Evolutionary conservation across 2,797 vertebrate genomes (phyloP).

Genomic region (Sparus aurata): DNA sequence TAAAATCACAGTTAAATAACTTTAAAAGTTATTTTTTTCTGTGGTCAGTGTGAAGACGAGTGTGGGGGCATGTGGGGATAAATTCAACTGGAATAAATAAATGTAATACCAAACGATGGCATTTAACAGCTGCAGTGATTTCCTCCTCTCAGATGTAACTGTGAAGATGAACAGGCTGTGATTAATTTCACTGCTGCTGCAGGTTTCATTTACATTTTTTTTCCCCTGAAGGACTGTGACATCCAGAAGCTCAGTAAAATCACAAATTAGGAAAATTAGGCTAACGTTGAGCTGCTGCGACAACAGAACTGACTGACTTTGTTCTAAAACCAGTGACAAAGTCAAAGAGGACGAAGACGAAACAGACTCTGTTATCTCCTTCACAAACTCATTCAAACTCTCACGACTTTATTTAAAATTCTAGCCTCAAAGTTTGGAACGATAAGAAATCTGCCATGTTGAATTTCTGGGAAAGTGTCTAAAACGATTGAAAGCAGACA

Average conservation of each 20-base stretch:
- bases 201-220: neutral
- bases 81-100: neutral
- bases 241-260: neutral
- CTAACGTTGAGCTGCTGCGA: neutral
- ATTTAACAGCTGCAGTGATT: slow-evolving; percentile 3
- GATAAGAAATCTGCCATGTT: neutral
- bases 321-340: neutral
- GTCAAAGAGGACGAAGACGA: neutral
- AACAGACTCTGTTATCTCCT: too few relatives aligned
- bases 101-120: neutral
- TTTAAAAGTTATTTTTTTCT: slow-evolving; percentile 1
- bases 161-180: slow-evolving; percentile 5
- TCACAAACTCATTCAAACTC: neutral
- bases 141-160: slow-evolving; percentile 8
- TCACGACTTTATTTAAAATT: too few relatives aligned
- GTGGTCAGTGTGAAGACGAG: neutral
- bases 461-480: neutral
- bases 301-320: neutral
- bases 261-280: neutral
- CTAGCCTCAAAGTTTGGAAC: neutral
- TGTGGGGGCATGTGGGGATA: neutral
- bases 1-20: neutral
- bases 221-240: neutral
- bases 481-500: too few relatives aligned
- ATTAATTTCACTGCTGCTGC: slow-evolving; percentile 1